These are phyloP conservation scores for Oeneis ivallda DNA, from an alignment of 2,888 invertebrate genomes.

Conservation along the genomic window DNA sequence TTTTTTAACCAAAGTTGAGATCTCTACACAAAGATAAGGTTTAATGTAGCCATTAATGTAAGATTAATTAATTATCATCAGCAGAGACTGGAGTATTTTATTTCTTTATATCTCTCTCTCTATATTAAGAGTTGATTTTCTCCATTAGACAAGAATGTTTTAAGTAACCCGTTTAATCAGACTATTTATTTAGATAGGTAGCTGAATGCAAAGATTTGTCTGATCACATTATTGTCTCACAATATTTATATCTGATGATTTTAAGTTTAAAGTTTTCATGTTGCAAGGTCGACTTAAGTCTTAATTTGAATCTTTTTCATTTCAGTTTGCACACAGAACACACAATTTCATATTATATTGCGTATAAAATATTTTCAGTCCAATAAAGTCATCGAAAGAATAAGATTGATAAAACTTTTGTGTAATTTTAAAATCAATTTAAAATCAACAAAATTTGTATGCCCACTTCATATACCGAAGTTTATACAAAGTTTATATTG, in stretches of 20 bases:
- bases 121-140: too few species aligned
- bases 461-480: conserved; percentile 29
- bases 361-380: conserved; percentile 24
- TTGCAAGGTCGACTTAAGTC: conserved; percentile 10
- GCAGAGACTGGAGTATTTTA: neutral
- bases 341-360: conserved; percentile 21
- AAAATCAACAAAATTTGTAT: conserved; percentile 16
- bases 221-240: too few species aligned
- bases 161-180: too few species aligned
- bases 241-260: neutral
- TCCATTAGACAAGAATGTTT: too few species aligned
- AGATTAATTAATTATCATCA: neutral
- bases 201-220: neutral
- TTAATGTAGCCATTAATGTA: neutral
- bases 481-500: conserved; percentile 29
- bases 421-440: conserved; percentile 17
- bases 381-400: conserved; percentile 9
- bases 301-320: conserved; percentile 5
- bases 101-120: too few species aligned
- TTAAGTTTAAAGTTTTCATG: neutral
- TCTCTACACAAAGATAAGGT: conserved; percentile 2
- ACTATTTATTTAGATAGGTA: neutral
- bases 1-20: conserved; percentile 19
- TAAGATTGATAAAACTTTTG: conserved; percentile 14
- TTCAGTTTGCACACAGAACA: conserved; percentile 23